Conservation (phyloP, 2,888 invertebrate genomes). For the Calliopum simillimum region DNA sequence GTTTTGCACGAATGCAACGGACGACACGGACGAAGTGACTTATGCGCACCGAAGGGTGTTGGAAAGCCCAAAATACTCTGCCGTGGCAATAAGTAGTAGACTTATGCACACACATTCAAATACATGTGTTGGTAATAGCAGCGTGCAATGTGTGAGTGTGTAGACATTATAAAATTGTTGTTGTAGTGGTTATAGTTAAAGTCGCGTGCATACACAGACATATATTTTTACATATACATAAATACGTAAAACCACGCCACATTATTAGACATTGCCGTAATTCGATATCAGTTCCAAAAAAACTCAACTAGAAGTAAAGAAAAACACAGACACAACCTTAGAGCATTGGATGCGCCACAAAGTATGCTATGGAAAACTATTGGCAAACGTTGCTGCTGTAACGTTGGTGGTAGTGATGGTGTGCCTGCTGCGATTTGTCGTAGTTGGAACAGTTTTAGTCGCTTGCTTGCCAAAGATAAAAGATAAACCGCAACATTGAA, state of each 20-base stretch:
- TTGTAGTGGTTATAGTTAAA: background rate
- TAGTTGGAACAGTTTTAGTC: conserved; percentile 5
- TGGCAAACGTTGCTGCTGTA: background rate
- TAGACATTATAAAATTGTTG: background rate
- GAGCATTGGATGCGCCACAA: conserved; percentile 1
- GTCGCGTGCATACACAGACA: background rate
- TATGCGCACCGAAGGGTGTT: conserved; percentile 1
- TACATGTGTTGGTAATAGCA: background rate
- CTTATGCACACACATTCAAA: background rate
- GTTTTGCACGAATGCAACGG: conserved; percentile 3
- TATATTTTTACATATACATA: background rate
- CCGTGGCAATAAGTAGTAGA: background rate
- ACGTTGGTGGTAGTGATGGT: background rate
- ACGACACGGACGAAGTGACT: conserved; percentile 9
- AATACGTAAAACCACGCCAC: conserved; percentile 14
- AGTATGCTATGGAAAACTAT: background rate
- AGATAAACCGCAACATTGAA: conserved; percentile 29
- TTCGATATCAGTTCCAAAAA: conserved; percentile 23
- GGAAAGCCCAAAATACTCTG: background rate
- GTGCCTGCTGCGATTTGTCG: background rate
- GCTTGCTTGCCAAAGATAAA: conserved; percentile 29
- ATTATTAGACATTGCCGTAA: conserved; percentile 29
- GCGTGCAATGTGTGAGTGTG: background rate
- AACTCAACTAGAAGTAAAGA: conserved; percentile 10
- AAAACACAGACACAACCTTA: background rate